These are phyloP conservation scores for Condylura cristata DNA, from an alignment of 2,113 vertebrate genomes.

Conservation along the genomic window DNA sequence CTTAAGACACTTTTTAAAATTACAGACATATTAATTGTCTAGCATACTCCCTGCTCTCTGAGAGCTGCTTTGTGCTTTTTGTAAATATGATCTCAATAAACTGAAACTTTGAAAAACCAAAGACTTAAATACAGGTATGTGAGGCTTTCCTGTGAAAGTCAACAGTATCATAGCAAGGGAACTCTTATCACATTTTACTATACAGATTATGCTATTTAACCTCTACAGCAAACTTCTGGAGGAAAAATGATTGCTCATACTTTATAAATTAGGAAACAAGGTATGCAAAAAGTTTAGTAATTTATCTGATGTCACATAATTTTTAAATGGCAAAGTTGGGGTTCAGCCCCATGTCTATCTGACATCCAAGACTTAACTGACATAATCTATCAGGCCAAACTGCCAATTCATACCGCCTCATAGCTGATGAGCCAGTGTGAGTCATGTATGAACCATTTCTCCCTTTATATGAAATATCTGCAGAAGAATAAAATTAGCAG, in stretches of 20 bases:
- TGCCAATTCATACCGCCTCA: not conserved
- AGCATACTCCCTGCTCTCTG: not conserved
- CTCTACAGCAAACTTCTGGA: not conserved
- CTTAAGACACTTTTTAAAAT: conserved; percentile 11
- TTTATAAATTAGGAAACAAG: conserved; percentile 19
- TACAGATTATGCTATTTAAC: not conserved
- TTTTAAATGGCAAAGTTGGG: not conserved
- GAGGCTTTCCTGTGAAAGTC: not conserved
- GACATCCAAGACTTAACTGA: not conserved
- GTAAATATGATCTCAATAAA: not conserved
- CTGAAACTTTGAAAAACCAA: not conserved
- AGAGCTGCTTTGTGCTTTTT: not conserved
- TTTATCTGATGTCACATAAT: not conserved
- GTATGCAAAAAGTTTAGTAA: not conserved
- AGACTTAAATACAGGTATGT: not conserved
- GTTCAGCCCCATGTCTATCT: not conserved
- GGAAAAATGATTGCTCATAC: not conserved
- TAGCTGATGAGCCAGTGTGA: not conserved
- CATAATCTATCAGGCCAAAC: not conserved
- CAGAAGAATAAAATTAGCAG: not conserved
- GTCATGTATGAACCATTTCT: not conserved
- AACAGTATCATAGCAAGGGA: not conserved
- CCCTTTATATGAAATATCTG: conserved; percentile 28
- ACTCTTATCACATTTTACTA: not conserved
- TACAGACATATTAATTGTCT: conserved; percentile 34